Evolutionary conservation across 2,113 vertebrate genomes (phyloP), one percentile per base, ranked within the genome.

Genomic region (Nerophis ophidion): DNA sequence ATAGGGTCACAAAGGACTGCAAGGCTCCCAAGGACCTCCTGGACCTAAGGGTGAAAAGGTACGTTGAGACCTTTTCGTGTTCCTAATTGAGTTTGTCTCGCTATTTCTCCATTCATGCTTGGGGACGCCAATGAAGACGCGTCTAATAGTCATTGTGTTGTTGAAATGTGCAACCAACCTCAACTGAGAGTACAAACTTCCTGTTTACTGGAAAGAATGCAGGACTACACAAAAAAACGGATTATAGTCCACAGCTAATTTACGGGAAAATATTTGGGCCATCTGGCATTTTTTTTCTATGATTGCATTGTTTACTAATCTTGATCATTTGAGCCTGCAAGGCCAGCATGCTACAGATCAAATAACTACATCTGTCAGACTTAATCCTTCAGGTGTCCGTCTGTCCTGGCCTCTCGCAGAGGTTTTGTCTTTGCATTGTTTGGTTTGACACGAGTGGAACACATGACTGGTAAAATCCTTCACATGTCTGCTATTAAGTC

Each of bases 11-110:
- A 81, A 81, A 72, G 97, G 97, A 84, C 71, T 81, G 8, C 75
- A 84, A 0, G 97, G 97, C 34, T 86, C 92, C 0, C 84, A 92
- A 0, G 97, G 97, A 82, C 89, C 89, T 69, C 90, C 91, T 5
- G 96, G 96, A 68, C 74, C 92, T 57, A 95, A 93, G 89, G 97
- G 96, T 57, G 92, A 93, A 89, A 99, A 99, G 95, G 97, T 99
- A 88, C 36, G 63, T 73, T 63, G 45, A 36, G 46, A 40, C 14
- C 58, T 10, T 1, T 26, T 26, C 26, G 26, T 26, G 26, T 26
- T 26, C 26, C 26, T 26, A 26, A 52, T 19, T 45, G 52, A 68
- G 47, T 47, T 46, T 63, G 26, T 60, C 46, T 61, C 68, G 62
- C 68, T 61, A 36, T 65, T 61, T 50, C 45, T 60, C 65, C 55